Evolutionary conservation across 2,113 vertebrate genomes (phyloP).

Genomic region (Alethe castanea): DNA sequence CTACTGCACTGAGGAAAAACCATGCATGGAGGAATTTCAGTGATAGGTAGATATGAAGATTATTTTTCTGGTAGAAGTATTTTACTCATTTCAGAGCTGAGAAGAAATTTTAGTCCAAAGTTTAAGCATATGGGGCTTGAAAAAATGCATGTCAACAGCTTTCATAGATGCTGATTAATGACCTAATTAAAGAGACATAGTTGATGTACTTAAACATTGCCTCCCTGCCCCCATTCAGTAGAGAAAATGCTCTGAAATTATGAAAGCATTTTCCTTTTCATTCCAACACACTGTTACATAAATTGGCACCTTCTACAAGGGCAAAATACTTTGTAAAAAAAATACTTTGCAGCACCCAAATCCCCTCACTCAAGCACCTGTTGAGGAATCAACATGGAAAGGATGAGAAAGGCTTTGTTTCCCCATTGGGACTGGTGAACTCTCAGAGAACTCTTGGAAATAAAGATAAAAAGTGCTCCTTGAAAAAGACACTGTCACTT

Average conservation of each 20-base stretch:
- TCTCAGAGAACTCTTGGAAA: background rate
- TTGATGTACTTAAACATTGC: background rate
- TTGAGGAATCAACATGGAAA: background rate
- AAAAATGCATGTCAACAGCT: background rate
- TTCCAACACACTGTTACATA: background rate
- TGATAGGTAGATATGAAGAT: background rate
- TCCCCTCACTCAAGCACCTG: background rate
- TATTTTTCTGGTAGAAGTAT: background rate
- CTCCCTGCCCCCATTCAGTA: background rate
- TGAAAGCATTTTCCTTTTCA: background rate
- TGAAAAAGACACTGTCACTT: background rate
- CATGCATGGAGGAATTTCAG: background rate
- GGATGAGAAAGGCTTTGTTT: background rate
- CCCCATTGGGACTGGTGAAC: background rate
- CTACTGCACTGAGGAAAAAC: background rate
- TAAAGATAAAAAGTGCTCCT: background rate
- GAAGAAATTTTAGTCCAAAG: background rate
- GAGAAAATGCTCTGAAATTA: background rate
- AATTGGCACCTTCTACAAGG: background rate
- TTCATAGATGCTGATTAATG: constrained; percentile 23
- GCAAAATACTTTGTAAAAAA: background rate
- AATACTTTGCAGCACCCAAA: background rate
- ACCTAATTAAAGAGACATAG: constrained; percentile 10
- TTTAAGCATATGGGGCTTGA: background rate
- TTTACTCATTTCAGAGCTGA: background rate